phyloP scores from a whole-genome alignment of 2,888 invertebrate species.

The Eristalinus aeneus region DNA sequence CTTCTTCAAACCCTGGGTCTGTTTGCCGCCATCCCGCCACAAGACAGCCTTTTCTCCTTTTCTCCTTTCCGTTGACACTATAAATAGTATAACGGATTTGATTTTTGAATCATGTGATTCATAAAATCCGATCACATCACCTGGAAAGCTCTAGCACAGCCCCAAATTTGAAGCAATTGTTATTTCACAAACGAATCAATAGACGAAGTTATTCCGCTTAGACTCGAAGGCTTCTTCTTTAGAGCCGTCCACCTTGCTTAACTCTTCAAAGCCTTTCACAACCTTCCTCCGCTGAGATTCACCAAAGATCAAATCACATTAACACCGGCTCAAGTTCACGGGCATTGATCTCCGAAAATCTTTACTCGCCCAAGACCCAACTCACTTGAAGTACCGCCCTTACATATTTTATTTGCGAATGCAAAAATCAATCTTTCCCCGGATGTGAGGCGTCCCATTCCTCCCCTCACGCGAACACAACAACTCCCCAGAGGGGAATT shows the following conservation, averaged over 20 bases:
- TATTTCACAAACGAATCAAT: no score
- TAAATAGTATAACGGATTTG: no score
- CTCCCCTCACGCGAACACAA: not conserved
- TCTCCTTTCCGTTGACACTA: no score
- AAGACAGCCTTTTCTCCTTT: no score
- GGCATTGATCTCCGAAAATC: not conserved
- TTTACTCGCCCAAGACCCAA: not conserved
- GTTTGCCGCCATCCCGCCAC: no score
- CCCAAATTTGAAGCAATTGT: no score
- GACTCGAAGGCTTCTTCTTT: no score
- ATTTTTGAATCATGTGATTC: no score
- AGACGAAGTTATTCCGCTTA: no score
- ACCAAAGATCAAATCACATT: not conserved
- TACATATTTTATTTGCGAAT: constrained; percentile 7
- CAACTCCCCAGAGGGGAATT: constrained; percentile 1
- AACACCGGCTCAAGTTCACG: not conserved
- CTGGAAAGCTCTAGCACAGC: no score
- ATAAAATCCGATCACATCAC: no score
- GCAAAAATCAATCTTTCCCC: constrained; percentile 24
- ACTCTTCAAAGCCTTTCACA: not conserved
- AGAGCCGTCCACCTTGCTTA: not conserved
- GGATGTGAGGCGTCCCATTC: not conserved
- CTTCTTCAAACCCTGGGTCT: no score
- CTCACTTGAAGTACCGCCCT: not conserved
- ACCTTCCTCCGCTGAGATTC: not conserved